These are phyloP conservation scores for Hirtodrosophila cameraria DNA, from an alignment of 2,888 invertebrate genomes.

Conservation along the genomic window DNA sequence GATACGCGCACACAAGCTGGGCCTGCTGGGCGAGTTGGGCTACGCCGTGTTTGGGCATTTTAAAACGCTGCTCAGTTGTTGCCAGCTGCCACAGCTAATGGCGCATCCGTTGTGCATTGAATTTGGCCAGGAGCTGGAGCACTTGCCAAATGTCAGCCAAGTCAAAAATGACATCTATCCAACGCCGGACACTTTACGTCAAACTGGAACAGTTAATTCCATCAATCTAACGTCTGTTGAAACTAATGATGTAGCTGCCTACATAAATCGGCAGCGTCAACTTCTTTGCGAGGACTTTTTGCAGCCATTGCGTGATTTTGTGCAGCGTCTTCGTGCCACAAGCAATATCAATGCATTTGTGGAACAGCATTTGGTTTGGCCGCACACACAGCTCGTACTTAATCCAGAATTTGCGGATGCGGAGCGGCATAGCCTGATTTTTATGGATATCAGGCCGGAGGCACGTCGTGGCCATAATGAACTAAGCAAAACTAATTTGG, in stretches of 20 bases:
- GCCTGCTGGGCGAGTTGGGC: conserved; percentile 28
- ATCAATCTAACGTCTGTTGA: conserved; percentile 85
- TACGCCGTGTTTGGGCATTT: conserved; percentile 56
- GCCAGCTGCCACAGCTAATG: conserved; percentile 7
- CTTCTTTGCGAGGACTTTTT: conserved; percentile 92
- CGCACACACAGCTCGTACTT: conserved; percentile 68
- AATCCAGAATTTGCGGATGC: conserved; percentile 71
- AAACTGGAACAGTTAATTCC: conserved; percentile 82
- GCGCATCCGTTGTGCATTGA: conserved; percentile 35
- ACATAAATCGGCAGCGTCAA: conserved; percentile 91
- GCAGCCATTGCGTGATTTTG: conserved; percentile 87
- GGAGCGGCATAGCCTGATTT: conserved; percentile 69
- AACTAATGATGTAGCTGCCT: conserved; percentile 84
- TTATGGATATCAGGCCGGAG: conserved; percentile 64
- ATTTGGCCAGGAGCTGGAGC: conserved; percentile 29
- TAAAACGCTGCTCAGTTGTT: conserved; percentile 36
- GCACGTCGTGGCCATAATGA: conserved; percentile 19
- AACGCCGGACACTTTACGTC: conserved; percentile 83
- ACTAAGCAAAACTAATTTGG: not conserved
- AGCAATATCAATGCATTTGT: conserved; percentile 7
- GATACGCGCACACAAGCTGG: conserved; percentile 52
- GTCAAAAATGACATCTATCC: conserved; percentile 85
- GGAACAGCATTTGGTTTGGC: conserved; percentile 35
- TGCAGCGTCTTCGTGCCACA: conserved; percentile 43
- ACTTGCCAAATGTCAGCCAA: not conserved